Base-by-base conservation (phyloP, 2,113 vertebrate genomes). In the Perognathus longimembris region DNA sequence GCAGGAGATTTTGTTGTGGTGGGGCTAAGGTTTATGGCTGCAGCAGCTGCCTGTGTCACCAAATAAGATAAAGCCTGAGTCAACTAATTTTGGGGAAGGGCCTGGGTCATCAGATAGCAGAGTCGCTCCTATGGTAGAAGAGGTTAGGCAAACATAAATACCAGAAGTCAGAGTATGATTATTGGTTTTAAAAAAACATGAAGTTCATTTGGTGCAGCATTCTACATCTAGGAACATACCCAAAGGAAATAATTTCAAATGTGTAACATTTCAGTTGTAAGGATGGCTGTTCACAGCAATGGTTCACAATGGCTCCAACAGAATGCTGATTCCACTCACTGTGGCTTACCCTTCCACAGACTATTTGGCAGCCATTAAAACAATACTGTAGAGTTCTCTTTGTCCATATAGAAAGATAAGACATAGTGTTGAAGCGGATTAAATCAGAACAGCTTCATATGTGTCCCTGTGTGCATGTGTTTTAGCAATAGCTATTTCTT, bases 251-350 rank as follows among this genome's bases (percentile, higher is more conserved):
- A 1, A 63, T 85, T 75, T 76, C 45, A 12, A 93, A 93, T 54
- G 30, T 70, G 50, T 73, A 84, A 5, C 36, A 42, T 71, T 66
- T 91, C 88, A 70, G n/a, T 36, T 85, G 3, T 76, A 82, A 95
- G 76, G 40, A 88, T 90, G 28, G 40, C 89, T 3, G 18, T 75
- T 82, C 36, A 86, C 36, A 70, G 30, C 7, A 64, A 42, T 71
- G 26, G 30, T 86, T 93, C 34, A 63, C 80, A 83, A 91, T 32
- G 50, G 54, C 10, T 20, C 36, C 34, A 89, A 28, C 24, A 80
- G 67, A 83, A 90, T 74, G 91, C 42, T 54, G 63, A 24, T 80
- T 93, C 76, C 78, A 87, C 83, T 86, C 78, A 80, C 89, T 96
- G 83, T 71, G 24, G n/a, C 32, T 87, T 69, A 38, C 69, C 20